Conservation (phyloP, 1,140 invertebrate genomes). For the Hydropsyche tenuis region DNA sequence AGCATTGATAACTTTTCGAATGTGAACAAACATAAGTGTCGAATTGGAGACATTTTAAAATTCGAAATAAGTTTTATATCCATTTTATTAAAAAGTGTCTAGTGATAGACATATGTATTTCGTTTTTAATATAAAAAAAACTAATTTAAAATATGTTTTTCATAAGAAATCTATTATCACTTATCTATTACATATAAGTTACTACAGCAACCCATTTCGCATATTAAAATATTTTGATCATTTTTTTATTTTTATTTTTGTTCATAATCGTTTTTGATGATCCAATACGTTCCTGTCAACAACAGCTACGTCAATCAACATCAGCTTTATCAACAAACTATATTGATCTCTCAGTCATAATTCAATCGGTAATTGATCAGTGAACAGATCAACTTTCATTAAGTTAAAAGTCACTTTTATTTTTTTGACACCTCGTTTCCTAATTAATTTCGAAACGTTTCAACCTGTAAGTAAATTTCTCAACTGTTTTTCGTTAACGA, state of each 20-base stretch:
- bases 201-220: too few relatives aligned
- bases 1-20: not conserved
- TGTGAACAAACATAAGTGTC: not conserved
- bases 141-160: too few relatives aligned
- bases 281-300: not conserved
- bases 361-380: constrained; percentile 42
- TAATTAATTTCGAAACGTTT: too few relatives aligned
- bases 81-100: not conserved
- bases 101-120: not conserved
- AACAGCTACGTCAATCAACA: constrained; percentile 31
- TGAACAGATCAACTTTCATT: constrained; percentile 26
- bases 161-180: too few relatives aligned
- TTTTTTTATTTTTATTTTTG: not conserved
- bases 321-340: constrained; percentile 32
- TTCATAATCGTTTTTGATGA: too few relatives aligned
- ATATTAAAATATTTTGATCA: not conserved
- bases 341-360: constrained; percentile 39
- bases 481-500: too few relatives aligned
- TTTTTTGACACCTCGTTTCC: too few relatives aligned
- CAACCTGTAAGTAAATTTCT: too few relatives aligned
- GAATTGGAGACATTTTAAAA: not conserved
- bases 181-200: too few relatives aligned
- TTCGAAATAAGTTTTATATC: not conserved
- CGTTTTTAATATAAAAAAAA: too few relatives aligned
- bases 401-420: too few relatives aligned